Percentiles rank a stretch among this genome's conserved stretches.
phyloP scores from a whole-genome alignment of 2,113 vertebrate genomes.

The Pachycephala philippinensis region DNA sequence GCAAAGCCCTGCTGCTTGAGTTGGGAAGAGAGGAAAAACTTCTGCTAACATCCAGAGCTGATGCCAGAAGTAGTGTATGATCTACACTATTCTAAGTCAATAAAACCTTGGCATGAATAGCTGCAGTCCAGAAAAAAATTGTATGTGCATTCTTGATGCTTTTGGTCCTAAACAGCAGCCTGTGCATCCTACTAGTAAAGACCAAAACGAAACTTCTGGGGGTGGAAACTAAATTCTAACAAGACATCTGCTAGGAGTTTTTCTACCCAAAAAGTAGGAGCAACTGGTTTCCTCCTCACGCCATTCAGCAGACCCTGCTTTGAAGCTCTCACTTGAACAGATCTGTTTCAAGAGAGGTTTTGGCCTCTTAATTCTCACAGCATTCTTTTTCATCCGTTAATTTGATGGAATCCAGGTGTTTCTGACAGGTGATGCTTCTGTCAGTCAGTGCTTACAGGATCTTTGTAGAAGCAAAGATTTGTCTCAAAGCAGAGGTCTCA shows the following conservation, averaged over 20 bases:
- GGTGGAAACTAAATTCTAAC: neutral
- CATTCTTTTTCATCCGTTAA: neutral
- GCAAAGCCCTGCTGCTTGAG: neutral
- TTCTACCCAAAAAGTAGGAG: neutral
- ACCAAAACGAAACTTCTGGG: neutral
- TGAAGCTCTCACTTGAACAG: neutral
- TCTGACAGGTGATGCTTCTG: neutral
- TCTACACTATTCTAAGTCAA: neutral
- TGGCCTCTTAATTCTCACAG: neutral
- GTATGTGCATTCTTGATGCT: neutral
- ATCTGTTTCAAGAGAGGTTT: neutral
- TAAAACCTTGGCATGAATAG: neutral
- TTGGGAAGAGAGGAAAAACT: neutral
- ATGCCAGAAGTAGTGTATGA: neutral
- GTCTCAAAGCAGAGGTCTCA: neutral
- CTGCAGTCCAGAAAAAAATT: neutral
- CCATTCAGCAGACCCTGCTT: neutral
- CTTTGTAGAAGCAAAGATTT: neutral
- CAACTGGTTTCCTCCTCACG: rapidly evolving
- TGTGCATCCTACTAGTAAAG: neutral
- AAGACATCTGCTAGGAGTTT: neutral
- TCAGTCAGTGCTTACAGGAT: neutral
- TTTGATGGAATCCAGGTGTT: neutral
- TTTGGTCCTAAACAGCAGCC: neutral
- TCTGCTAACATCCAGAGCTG: neutral